Evolutionary conservation across 2,797 vertebrate species (phyloP).

Genomic region (Cyclopterus lumpus): DNA sequence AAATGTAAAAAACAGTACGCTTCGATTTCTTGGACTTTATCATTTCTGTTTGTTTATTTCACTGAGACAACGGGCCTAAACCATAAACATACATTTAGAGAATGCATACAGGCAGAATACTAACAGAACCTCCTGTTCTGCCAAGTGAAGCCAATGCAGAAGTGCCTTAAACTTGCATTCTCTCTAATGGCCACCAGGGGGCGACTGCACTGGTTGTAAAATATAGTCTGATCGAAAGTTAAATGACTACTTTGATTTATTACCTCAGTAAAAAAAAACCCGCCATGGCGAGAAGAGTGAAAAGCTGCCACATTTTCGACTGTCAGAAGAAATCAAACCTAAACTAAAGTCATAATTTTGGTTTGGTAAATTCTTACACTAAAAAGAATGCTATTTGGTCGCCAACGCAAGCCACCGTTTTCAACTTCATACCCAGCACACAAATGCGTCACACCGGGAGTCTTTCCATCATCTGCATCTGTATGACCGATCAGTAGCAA

Average conservation of each 20-base stretch:
- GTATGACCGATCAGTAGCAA: conserved; percentile 22
- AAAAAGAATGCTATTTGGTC: not conserved
- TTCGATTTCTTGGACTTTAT: no score
- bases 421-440: not conserved
- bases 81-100: no score
- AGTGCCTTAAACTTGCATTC: not conserved
- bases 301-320: not conserved
- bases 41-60: no score
- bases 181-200: no score
- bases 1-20: no score
- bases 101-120: no score
- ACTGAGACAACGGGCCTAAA: no score
- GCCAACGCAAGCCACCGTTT: not conserved
- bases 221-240: no score
- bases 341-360: conserved; percentile 1
- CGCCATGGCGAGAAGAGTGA: not conserved
- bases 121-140: no score
- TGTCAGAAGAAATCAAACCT: not conserved
- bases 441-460: conserved; percentile 4
- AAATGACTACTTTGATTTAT: no score
- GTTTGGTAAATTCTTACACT: conserved; percentile 18
- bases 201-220: no score
- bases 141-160: no score
- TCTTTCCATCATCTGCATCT: conserved; percentile 33
- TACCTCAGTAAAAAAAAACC: not conserved